Evolutionary conservation across 2,113 vertebrate species (phyloP).

Genomic region (Pitta sordida): DNA sequence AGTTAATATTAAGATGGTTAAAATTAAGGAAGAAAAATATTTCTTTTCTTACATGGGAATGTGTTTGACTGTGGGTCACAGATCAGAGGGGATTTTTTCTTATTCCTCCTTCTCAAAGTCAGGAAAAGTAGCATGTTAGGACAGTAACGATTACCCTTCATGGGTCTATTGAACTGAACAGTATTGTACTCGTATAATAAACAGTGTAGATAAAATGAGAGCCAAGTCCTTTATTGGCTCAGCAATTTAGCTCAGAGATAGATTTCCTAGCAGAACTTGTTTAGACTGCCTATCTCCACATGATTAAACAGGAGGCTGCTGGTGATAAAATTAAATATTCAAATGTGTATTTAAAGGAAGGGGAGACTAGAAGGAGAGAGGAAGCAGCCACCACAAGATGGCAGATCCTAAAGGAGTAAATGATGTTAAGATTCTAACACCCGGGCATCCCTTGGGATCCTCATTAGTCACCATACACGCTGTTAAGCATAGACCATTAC

Average conservation of each 20-base stretch:
- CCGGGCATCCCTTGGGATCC: background rate
- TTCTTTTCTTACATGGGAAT: background rate
- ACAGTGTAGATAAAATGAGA: background rate
- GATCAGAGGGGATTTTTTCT: background rate
- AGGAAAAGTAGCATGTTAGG: background rate
- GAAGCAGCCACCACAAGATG: background rate
- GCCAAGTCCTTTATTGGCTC: background rate
- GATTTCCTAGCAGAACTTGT: background rate
- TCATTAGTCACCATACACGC: fast-evolving
- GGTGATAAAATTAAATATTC: background rate
- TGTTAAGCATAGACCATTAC: fast-evolving
- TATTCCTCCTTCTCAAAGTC: background rate
- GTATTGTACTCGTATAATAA: background rate
- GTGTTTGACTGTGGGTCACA: background rate
- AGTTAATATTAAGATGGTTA: background rate
- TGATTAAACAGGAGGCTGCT: background rate
- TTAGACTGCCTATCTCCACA: background rate
- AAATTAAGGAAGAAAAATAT: background rate
- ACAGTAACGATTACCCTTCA: background rate
- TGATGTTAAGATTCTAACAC: background rate
- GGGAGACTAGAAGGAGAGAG: background rate
- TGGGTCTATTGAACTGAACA: background rate
- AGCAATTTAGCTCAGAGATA: background rate
- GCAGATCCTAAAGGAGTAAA: background rate
- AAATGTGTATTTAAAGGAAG: background rate